A percentile compares a stretch with the other conserved stretches of the same genome.
Evolutionary conservation across 2,113 vertebrate genomes (phyloP).

Genomic region (Dasypus novemcinctus): DNA sequence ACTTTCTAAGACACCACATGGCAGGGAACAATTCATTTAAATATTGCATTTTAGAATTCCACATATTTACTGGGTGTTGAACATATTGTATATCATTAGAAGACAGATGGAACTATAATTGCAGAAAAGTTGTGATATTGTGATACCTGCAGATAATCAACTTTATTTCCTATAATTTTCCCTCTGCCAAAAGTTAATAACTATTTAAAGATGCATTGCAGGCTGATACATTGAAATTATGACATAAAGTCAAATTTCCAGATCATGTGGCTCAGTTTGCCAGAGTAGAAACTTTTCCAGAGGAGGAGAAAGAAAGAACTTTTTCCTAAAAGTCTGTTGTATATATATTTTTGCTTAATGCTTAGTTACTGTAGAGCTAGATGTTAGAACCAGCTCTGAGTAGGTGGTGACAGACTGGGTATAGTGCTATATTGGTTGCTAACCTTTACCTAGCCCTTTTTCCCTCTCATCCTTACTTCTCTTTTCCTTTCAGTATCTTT

Average conservation of each 20-base stretch:
- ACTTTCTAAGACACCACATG: background rate
- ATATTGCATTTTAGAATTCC: slow-evolving; percentile 50
- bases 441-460: background rate
- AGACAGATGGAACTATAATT: slow-evolving; percentile 19
- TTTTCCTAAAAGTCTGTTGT: background rate
- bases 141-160: background rate
- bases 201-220: background rate
- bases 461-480: background rate
- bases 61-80: slow-evolving; percentile 38
- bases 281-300: background rate
- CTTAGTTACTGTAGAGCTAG: background rate
- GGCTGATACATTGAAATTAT: background rate
- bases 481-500: background rate
- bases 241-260: background rate
- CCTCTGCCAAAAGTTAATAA: background rate
- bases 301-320: background rate
- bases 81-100: background rate
- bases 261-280: background rate
- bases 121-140: slow-evolving; percentile 22
- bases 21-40: slow-evolving; percentile 40
- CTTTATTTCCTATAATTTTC: background rate
- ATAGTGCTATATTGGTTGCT: background rate
- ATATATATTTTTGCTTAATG: background rate
- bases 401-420: background rate
- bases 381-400: background rate